phyloP scores from a whole-genome alignment of 1,140 invertebrate genomes.

The Phymastichus coffea region DNA sequence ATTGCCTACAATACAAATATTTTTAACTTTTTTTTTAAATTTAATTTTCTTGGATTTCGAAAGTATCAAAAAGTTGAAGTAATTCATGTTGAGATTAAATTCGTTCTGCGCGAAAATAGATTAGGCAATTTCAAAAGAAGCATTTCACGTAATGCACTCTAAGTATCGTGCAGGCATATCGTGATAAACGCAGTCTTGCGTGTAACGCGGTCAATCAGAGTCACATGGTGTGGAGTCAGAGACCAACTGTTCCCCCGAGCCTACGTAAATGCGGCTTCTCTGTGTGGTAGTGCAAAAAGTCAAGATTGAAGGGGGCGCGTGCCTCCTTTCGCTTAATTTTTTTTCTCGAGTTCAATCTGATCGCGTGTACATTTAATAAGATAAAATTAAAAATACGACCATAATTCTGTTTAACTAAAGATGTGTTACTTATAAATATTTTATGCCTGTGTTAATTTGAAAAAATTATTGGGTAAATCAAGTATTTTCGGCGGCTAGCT shows the following conservation, averaged over 20 bases:
- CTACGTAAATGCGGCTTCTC: background rate
- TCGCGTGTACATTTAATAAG: no score
- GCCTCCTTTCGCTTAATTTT: background rate
- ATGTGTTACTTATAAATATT: no score
- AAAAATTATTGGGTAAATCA: no score
- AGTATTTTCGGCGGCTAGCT: no score
- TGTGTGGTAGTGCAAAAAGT: conserved; percentile 1
- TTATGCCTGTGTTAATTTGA: no score
- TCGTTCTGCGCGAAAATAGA: conserved; percentile 18
- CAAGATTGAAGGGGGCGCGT: conserved; percentile 4
- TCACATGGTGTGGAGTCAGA: conserved; percentile 36
- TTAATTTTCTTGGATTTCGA: no score
- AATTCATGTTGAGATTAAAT: no score
- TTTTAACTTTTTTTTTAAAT: no score
- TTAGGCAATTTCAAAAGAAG: conserved; percentile 12
- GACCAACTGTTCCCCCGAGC: conserved; percentile 39
- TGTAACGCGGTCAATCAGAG: conserved; percentile 42
- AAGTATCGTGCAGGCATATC: background rate
- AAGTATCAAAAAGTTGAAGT: no score
- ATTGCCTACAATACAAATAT: no score
- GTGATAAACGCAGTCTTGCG: conserved; percentile 39
- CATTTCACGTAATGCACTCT: conserved; percentile 4
- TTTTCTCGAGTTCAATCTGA: background rate
- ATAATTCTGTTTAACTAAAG: no score
- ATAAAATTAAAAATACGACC: no score